Evolutionary conservation across 53 echinoderm and acorn worm species (phyloP).

Genomic region (Zoroaster sp.): DNA sequence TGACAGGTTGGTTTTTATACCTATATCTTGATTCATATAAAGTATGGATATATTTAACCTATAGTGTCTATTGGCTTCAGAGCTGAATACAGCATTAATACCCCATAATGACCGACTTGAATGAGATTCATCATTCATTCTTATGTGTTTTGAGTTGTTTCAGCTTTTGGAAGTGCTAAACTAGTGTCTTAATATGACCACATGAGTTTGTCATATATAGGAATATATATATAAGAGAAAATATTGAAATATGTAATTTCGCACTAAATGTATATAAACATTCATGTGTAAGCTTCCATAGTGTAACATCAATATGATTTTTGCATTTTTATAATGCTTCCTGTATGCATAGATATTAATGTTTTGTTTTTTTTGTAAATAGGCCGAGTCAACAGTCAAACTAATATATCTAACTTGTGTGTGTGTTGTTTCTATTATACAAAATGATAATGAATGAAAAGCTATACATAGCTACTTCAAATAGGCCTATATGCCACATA

Average conservation of each 20-base stretch:
- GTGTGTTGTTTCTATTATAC: background rate
- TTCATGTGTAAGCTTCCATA: background rate
- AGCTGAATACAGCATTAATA: background rate
- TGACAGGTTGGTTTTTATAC: too few species aligned
- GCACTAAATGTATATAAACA: background rate
- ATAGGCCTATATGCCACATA: background rate
- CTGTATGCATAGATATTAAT: background rate
- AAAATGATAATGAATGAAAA: background rate
- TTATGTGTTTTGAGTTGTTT: background rate
- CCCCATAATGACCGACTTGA: background rate
- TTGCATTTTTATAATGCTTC: background rate
- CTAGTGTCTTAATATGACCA: background rate
- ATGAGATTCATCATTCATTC: background rate
- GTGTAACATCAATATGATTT: background rate
- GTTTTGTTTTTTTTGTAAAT: background rate
- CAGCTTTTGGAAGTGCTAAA: background rate
- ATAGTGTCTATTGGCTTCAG: too few species aligned
- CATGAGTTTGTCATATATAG: background rate
- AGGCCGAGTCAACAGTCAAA: conserved; percentile 12
- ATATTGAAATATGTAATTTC: background rate
- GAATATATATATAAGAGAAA: background rate
- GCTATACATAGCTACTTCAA: background rate
- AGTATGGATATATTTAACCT: too few species aligned
- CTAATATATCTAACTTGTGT: background rate
- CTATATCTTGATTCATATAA: too few species aligned